phyloP scores from a whole-genome alignment of 2,888 invertebrate genomes.

The Andrena flavipes region DNA sequence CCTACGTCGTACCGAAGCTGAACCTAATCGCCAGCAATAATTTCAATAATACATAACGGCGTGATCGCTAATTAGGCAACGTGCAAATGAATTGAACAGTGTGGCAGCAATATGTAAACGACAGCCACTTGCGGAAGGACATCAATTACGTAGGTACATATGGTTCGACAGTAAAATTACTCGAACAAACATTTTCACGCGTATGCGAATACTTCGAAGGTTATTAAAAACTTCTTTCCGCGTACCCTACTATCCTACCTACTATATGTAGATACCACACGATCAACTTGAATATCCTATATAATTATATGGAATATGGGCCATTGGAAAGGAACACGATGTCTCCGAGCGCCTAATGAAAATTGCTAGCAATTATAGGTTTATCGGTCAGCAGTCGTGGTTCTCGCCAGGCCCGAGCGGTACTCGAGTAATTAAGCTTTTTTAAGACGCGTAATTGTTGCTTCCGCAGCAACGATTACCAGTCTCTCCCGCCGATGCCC shows the following conservation, averaged over 20 bases:
- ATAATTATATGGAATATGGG: neutral
- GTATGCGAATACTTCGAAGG: no score
- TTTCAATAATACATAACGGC: neutral
- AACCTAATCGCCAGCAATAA: neutral
- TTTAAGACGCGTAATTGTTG: constrained; percentile 68
- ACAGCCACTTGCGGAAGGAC: no score
- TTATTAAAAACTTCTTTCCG: no score
- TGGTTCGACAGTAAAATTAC: no score
- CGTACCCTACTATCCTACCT: no score
- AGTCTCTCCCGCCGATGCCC: constrained; percentile 30
- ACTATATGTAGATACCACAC: no score
- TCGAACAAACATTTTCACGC: no score
- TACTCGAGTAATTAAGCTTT: constrained; percentile 68
- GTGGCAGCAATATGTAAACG: no score
- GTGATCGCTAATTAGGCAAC: no score
- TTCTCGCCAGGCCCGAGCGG: constrained; percentile 21
- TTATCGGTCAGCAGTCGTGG: constrained; percentile 31
- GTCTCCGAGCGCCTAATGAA: constrained; percentile 5
- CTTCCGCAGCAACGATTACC: constrained; percentile 66
- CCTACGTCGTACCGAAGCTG: neutral
- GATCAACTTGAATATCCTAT: neutral
- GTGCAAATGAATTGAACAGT: constrained; percentile 38
- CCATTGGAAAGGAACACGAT: neutral
- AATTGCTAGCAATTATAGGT: constrained; percentile 26
- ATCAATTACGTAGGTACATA: no score